Conservation (phyloP, 2,888 invertebrate species). For the Chironomus tentans region DNA sequence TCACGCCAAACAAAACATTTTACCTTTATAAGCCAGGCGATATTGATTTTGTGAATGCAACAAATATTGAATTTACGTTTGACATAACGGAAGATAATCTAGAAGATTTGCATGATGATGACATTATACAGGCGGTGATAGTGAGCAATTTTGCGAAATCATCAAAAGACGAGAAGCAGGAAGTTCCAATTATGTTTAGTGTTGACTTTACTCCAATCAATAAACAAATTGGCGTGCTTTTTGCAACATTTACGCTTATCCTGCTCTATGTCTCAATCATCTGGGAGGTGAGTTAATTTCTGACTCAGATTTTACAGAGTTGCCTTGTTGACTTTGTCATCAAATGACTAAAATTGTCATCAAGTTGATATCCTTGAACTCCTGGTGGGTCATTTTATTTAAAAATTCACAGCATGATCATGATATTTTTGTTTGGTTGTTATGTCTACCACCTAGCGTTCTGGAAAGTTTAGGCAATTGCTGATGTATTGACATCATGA, state of each 20-base stretch:
- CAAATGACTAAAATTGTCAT: too few relatives aligned
- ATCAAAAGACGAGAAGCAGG: slow-evolving; percentile 30
- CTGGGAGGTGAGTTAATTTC: slow-evolving; percentile 50
- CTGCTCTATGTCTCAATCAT: slow-evolving; percentile 65
- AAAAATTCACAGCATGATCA: too few relatives aligned
- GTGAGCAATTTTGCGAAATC: slow-evolving; percentile 33
- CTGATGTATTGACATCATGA: too few relatives aligned
- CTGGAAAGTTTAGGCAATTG: too few relatives aligned
- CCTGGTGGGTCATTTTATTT: too few relatives aligned
- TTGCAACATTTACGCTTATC: slow-evolving; percentile 54
- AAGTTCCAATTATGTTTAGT: slow-evolving; percentile 47
- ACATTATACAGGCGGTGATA: slow-evolving; percentile 34
- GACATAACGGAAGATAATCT: slow-evolving; percentile 35
- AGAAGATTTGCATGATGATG: slow-evolving; percentile 31
- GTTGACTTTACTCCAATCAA: slow-evolving; percentile 49
- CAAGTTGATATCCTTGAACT: too few relatives aligned
- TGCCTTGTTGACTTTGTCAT: background rate
- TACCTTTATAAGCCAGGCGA: slow-evolving; percentile 39
- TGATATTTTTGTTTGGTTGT: too few relatives aligned
- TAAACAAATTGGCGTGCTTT: slow-evolving; percentile 54
- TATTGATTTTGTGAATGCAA: slow-evolving; percentile 50
- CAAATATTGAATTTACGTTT: slow-evolving; percentile 41
- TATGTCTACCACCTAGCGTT: too few relatives aligned
- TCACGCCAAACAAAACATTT: slow-evolving; percentile 19
- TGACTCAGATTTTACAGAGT: background rate